phyloP scores from a whole-genome alignment of 2,113 vertebrate genomes.

The Myodes glareolus region DNA sequence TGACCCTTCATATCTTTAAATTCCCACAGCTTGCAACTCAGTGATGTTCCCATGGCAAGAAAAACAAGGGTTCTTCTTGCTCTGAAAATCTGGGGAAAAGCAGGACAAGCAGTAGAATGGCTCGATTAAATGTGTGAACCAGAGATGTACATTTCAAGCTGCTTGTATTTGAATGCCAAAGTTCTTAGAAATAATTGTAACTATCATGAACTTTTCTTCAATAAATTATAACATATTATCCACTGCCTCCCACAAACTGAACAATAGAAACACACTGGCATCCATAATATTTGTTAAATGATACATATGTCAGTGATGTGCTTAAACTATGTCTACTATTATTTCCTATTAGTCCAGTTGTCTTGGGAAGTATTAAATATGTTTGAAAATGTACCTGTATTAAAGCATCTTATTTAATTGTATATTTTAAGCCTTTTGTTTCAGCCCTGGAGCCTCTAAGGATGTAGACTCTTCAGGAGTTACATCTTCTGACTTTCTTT shows the following conservation, averaged over 20 bases:
- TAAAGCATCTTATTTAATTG: neutral
- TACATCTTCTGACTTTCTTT: neutral
- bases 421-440: neutral
- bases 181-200: neutral
- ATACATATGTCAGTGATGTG: neutral
- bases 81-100: neutral
- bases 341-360: neutral
- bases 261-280: neutral
- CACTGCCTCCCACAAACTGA: neutral
- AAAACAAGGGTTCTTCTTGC: neutral
- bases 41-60: neutral
- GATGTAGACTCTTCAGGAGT: neutral
- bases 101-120: neutral
- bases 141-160: neutral
- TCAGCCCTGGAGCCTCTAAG: neutral
- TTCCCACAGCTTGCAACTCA: constrained; percentile 4
- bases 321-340: neutral
- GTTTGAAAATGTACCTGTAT: neutral
- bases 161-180: neutral
- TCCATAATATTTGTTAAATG: neutral
- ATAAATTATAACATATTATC: neutral
- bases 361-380: neutral
- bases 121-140: neutral
- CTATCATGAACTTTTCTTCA: neutral
- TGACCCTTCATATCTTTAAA: constrained; percentile 14